Evolutionary conservation across 1,140 invertebrate genomes (phyloP).

Genomic region (Oppia nitens): DNA sequence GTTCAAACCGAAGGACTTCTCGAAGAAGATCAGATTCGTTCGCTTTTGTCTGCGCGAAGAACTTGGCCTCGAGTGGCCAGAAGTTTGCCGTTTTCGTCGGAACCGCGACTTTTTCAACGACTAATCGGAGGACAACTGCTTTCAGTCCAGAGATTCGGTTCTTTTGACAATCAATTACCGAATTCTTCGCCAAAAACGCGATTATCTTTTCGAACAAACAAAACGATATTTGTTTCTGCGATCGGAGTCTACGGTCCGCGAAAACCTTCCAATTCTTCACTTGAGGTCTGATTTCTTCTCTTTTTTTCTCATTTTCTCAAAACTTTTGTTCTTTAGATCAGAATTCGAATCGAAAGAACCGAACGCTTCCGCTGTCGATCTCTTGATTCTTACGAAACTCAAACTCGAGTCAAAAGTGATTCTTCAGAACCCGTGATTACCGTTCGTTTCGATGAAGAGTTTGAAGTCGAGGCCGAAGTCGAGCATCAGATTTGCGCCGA

Average conservation of each 20-base stretch:
- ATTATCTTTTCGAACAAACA: conserved; percentile 2
- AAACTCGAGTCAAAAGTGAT: conserved; percentile 4
- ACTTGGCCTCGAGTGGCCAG: conserved; percentile 1
- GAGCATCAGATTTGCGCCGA: conserved; percentile 2
- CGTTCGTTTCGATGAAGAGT: conserved; percentile 3
- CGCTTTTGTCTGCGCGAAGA: neutral
- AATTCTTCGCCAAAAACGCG: conserved; percentile 5
- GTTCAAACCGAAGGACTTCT: conserved; percentile 7
- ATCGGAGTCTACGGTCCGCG: conserved; percentile 9
- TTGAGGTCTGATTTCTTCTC: conserved; percentile 2
- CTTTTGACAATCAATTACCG: conserved; percentile 7
- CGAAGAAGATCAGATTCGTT: conserved; percentile 6
- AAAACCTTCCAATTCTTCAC: conserved; percentile 7
- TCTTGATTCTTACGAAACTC: conserved; percentile 1
- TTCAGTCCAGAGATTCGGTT: conserved; percentile 3
- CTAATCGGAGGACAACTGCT: neutral
- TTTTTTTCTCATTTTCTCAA: no score
- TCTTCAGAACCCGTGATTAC: neutral
- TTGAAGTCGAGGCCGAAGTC: conserved; percentile 5
- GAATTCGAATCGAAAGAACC: neutral
- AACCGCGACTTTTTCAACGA: conserved; percentile 1
- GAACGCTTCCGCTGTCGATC: neutral
- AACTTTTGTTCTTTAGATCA: neutral
- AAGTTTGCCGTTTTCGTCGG: neutral
- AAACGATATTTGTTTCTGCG: conserved; percentile 4